These are phyloP conservation scores for Biston stratarius DNA, from an alignment of 2,888 invertebrate genomes.

Conservation along the genomic window DNA sequence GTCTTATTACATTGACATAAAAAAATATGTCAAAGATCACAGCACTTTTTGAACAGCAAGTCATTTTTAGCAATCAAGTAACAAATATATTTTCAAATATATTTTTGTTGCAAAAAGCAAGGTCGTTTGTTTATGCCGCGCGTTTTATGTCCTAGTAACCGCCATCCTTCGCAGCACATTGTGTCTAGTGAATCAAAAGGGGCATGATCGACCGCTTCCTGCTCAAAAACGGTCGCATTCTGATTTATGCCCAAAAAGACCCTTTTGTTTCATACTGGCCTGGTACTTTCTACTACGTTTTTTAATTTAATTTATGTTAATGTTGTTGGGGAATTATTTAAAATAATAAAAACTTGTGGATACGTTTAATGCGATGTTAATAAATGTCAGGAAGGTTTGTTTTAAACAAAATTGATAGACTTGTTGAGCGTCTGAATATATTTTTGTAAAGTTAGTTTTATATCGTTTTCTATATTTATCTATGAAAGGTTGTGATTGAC, in stretches of 20 bases:
- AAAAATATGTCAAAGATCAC: no score
- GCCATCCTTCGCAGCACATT: constrained; percentile 56
- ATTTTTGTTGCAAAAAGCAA: background rate
- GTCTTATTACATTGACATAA: no score
- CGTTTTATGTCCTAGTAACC: constrained; percentile 44
- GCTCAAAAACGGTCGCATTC: constrained; percentile 70
- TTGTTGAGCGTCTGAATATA: constrained; percentile 7
- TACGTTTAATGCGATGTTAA: constrained; percentile 33
- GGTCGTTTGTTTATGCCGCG: constrained; percentile 31
- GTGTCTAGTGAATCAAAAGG: constrained; percentile 64
- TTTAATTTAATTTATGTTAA: constrained; percentile 57
- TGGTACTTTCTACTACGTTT: constrained; percentile 56
- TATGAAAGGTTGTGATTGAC: background rate
- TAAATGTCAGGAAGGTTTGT: constrained; percentile 30
- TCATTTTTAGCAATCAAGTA: no score
- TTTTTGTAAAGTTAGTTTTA: background rate
- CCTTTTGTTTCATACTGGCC: constrained; percentile 66
- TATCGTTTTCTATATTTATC: background rate
- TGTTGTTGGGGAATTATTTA: constrained; percentile 31
- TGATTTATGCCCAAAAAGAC: constrained; percentile 65
- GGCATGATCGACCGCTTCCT: constrained; percentile 84
- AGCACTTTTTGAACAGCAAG: no score
- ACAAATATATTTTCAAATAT: no score
- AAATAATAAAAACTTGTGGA: constrained; percentile 33
- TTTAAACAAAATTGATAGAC: constrained; percentile 23